phyloP scores from a whole-genome alignment of 92 coral and sea anemone genomes.

The Isaurus tuberculatus region DNA sequence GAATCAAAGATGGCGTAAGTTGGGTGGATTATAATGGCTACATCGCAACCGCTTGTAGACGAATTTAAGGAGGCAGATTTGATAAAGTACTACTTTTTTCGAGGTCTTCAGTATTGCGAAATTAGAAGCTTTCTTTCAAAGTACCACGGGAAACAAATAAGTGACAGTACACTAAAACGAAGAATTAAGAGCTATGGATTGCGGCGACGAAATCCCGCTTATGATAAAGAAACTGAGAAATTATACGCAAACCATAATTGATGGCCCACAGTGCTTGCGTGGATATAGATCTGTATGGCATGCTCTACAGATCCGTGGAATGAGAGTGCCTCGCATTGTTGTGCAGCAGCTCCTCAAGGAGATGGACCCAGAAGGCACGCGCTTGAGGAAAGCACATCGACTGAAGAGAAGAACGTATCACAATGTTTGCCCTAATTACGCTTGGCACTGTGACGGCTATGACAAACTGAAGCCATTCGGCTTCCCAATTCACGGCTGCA shows the following conservation, averaged over 20 bases:
- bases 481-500: not conserved
- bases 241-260: constrained; percentile 41
- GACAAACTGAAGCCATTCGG: not conserved
- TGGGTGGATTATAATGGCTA: not conserved
- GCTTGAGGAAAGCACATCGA: constrained; percentile 55
- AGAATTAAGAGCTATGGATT: constrained; percentile 39
- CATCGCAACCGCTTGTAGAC: not conserved
- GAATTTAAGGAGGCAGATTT: not conserved
- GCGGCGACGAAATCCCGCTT: constrained; percentile 39
- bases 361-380: constrained; percentile 66
- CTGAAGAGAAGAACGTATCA: constrained; percentile 55
- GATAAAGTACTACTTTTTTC: constrained; percentile 1
- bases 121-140: constrained; percentile 51
- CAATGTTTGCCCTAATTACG: constrained; percentile 53
- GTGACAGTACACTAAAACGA: constrained; percentile 50
- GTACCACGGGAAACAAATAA: constrained; percentile 56
- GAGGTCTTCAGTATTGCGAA: constrained; percentile 3
- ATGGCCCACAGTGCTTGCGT: constrained; percentile 58
- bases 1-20: too few species aligned
- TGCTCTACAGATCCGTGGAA: constrained; percentile 51
- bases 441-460: constrained; percentile 47
- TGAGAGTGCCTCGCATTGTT: constrained; percentile 7
- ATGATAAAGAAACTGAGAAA: constrained; percentile 46
- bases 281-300: constrained; percentile 71
- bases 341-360: constrained; percentile 57